Base-by-base conservation (phyloP, 2,797 vertebrate genomes). In the Coregonus sp. region DNA sequence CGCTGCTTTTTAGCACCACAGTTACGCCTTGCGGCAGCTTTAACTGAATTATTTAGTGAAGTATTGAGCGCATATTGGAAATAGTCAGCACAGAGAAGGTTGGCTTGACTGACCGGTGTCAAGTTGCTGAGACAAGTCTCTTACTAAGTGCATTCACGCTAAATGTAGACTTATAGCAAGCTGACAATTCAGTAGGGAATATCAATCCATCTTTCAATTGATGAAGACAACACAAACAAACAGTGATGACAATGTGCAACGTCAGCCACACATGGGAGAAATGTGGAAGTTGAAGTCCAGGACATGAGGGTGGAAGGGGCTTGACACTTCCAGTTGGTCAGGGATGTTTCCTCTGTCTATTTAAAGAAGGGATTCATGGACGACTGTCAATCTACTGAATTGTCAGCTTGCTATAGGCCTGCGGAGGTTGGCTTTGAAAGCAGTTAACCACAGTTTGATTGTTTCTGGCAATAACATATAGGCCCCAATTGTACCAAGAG, bases 321-420 rank as follows among this genome's bases (percentile, higher is more conserved):
- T 18, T 37, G 7, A 74, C 73, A 31, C 69, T 51, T 70, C 54
- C 67, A 25, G 20, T 14, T 4, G 25, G 54, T 75, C 18, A 18
- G 18, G 54, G 37, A 50, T 56, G 68, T 75, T 79, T 79, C 68
- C 67, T 66, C 31, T 79, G 31, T 74, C 67, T 50, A n/a, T 66
- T 70, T 2, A 51, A 37, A 40, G 61, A 35, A 25, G 33, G 18
- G 51, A 52, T 31, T 25, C 25, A 31, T 65, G 25, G 20, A 65
- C 20, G 61, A 18, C 11, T 65, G 25, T 65, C 20, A 11, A 14
- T 65, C 61, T 14, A 25, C 20, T 65, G 31, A 33, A 33, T 12
- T 25, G 3, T 65, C 61, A 33, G 2, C 31, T 31, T n/a, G 5
- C 54, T 18, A 5, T 18, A 18, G 0, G 54, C 4, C 51, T 15